Conservation (phyloP, 2,797 vertebrate genomes). For the Alcedo atthis region DNA sequence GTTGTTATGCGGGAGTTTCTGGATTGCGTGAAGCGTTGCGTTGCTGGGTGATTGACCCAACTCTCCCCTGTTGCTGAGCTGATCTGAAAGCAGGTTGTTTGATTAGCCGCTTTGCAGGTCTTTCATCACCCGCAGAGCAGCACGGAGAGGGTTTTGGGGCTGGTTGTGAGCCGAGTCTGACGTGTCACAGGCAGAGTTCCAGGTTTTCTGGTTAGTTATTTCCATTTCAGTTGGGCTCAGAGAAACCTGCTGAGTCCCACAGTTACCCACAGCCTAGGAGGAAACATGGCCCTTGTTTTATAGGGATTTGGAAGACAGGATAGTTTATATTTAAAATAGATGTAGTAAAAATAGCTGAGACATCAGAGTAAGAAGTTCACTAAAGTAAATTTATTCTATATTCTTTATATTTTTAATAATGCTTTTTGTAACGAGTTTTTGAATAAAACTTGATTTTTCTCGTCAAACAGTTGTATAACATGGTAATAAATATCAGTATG, state of each 20-base stretch:
- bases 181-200: conserved; percentile 41
- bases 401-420: neutral
- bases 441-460: neutral
- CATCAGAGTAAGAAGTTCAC: neutral
- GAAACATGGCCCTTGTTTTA: neutral
- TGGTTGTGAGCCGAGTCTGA: conserved; percentile 1
- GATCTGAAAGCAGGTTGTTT: neutral
- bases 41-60: neutral
- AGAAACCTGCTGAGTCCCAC: neutral
- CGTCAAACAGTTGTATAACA: neutral
- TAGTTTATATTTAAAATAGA: neutral
- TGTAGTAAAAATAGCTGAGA: neutral
- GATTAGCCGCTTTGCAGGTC: neutral
- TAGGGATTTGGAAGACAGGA: neutral
- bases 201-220: neutral
- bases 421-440: neutral
- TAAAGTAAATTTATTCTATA: neutral
- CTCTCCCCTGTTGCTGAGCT: too few species aligned
- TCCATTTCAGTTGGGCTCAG: neutral
- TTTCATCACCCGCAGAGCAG: neutral
- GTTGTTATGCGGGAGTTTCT: neutral
- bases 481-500: neutral
- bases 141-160: neutral
- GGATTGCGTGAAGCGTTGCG: neutral
- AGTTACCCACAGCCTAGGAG: neutral